A percentile compares a stretch with the other conserved stretches of the same genome.
Conservation (phyloP, 2,113 vertebrate genomes). For the Scomber japonicus region DNA sequence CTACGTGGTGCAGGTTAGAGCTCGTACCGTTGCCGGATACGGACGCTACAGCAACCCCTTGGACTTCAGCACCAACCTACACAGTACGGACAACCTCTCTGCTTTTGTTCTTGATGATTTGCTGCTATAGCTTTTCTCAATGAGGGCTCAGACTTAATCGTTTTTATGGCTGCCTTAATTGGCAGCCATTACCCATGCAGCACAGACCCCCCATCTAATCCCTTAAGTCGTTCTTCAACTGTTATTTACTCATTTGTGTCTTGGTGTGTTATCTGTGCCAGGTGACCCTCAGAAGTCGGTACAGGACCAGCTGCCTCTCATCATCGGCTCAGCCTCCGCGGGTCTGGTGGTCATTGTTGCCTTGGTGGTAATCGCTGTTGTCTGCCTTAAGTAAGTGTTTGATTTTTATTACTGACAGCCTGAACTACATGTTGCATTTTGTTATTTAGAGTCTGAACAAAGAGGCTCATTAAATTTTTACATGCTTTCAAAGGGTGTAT, state of each 20-base stretch:
- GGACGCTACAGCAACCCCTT: constrained; percentile 94
- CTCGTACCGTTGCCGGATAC: constrained; percentile 95
- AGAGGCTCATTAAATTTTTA: constrained; percentile 70
- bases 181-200: constrained; percentile 44
- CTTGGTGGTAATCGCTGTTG: constrained; percentile 93
- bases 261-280: constrained; percentile 46
- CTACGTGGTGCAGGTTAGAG: constrained; percentile 95
- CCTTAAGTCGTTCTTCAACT: constrained; percentile 1
- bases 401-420: constrained; percentile 53
- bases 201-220: constrained; percentile 32
- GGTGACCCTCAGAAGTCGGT: constrained; percentile 90
- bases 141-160: constrained; percentile 43
- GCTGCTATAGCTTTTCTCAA: constrained; percentile 46
- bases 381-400: constrained; percentile 94
- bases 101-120: constrained; percentile 21
- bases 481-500: constrained; percentile 39
- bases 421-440: constrained; percentile 59
- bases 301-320: constrained; percentile 96
- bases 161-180: constrained; percentile 57
- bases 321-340: constrained; percentile 93
- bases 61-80: constrained; percentile 92
- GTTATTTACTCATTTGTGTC: constrained; percentile 44
- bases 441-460: constrained; percentile 60
- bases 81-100: constrained; percentile 74
- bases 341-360: constrained; percentile 95